Base-by-base conservation (phyloP, 2,888 invertebrate genomes). In the Agrotis exclamationis region DNA sequence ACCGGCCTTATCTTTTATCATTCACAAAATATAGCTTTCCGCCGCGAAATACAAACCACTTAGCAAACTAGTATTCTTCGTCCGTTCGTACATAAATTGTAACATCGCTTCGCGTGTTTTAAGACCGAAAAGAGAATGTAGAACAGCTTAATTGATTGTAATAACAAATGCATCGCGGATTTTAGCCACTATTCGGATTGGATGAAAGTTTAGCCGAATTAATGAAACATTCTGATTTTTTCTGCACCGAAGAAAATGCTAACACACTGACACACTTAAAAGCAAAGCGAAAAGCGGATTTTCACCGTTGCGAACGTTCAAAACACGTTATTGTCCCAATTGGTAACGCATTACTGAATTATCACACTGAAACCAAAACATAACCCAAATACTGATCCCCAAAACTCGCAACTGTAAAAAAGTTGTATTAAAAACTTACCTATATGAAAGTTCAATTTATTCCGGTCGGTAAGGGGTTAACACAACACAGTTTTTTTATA, bases 401-500 rank as follows among this genome's bases (percentile, higher is more conserved):
- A 13, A 79, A 79, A 39, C 33, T 18, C 20, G 13, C n/a, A 3
- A 20, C 2, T 47, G 6, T 22, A 48, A 54, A 51, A 56, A 53
- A 48, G 13, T 63, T 59, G 9, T 45, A 16, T 7, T 24, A 57
- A 70, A 54, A 76, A 57, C 90, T 91, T 85, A 91, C 91, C 89
- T 74, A 62, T 79, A 67, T 75, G 20, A 75, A 77, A 28, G 65
- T 69, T 73, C 50, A 67, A 69, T 79, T 70, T 75, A 86, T 93
- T 89, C 90, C 88, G 85, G 84, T 76, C 81, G 87, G 73, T 71
- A 88, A 91, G 92, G 90, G 88, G 90, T 90, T 86, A 92, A 93
- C 93, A 91, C 87, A 93, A 90, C 94, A 94, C 94, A 92, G 87
- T 88, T 80, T 85, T n/a, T 76, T 83, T 87, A 91, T 91, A 88